Evolutionary conservation across 2,797 vertebrate genomes (phyloP), one percentile per base, ranked within the genome.

Genomic region (Megaceryle alcyon): DNA sequence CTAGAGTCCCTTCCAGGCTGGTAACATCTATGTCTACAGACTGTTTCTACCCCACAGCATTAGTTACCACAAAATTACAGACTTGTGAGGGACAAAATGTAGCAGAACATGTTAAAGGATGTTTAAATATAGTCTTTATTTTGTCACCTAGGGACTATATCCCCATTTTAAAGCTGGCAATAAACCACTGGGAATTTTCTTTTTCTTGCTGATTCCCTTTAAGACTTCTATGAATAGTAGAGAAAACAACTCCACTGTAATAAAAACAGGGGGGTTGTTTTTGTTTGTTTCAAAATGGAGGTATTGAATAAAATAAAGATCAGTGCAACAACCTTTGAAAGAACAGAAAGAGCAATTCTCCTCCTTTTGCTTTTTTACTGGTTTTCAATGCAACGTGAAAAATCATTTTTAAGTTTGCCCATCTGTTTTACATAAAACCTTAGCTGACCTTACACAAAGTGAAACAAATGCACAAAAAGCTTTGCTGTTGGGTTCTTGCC

Each of bases 381-480:
- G 72, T 91, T 83, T 94, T 95, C 77, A 64, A 21, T 92, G 70
- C 91, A 84, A 87, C 79, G 77, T 66, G 90, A 97, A 97, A 93
- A 93, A 95, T 91, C 83, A 94, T 96, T 95, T 96, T 97, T 96
- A 97, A 86, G 69, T 94, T 93, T 95, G 91, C 81, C 66, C 82
- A 88, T 72, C 33, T 90, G 96, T 96, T 97, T 96, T 96, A 90
- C 82, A 94, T 96, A 97, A 96, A 95, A 66, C 88, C 93, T 96
- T 91, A 96, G 85, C 54, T 95, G 94, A 97, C 95, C 90, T 97
- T 95, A 91, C 78, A 85, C 69, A 88, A 92, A 97, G 54, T 73
- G 75, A 96, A 96, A 89, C 92, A 95, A 96, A 97, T 79, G 95
- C 82, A 95, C 92, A 93, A 75, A 90, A 92, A 88, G 48, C 85